Evolutionary conservation across 1,140 invertebrate species (phyloP).

Genomic region (Meloidogyne hapla): DNA sequence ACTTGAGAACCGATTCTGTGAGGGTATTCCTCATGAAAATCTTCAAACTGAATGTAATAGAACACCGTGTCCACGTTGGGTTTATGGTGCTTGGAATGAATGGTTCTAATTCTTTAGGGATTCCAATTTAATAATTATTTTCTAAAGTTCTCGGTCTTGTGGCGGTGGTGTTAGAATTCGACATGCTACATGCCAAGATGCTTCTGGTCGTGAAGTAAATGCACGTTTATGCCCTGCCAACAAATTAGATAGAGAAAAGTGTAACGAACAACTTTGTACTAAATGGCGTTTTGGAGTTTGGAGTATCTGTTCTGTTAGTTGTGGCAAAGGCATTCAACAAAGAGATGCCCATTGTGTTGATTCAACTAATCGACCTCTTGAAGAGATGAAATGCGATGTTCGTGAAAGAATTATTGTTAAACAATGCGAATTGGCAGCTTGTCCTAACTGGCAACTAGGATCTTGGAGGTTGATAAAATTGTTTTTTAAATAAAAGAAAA

Average conservation of each 20-base stretch:
- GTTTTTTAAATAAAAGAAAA: neutral
- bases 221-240: slow-evolving; percentile 39
- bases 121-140: slow-evolving; percentile 35
- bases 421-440: slow-evolving; percentile 43
- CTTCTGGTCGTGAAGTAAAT: slow-evolving; percentile 53
- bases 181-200: slow-evolving; percentile 70
- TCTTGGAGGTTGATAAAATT: neutral
- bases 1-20: slow-evolving; percentile 51
- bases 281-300: slow-evolving; percentile 59
- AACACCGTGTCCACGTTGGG: slow-evolving; percentile 58
- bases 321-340: slow-evolving; percentile 72
- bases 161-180: slow-evolving; percentile 72
- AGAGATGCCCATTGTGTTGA: slow-evolving; percentile 69
- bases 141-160: slow-evolving; percentile 74
- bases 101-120: neutral
- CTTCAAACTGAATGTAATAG: slow-evolving; percentile 57
- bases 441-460: slow-evolving; percentile 52
- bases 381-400: slow-evolving; percentile 38
- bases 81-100: slow-evolving; percentile 56
- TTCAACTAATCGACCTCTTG: slow-evolving; percentile 21
- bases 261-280: slow-evolving; percentile 59
- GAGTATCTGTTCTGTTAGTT: slow-evolving; percentile 72
- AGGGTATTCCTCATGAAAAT: slow-evolving; percentile 46
- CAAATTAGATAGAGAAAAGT: slow-evolving; percentile 47
- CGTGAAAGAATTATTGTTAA: slow-evolving; percentile 58